phyloP scores from a whole-genome alignment of 1,140 invertebrate genomes.

The Eupristina koningsbergeri region DNA sequence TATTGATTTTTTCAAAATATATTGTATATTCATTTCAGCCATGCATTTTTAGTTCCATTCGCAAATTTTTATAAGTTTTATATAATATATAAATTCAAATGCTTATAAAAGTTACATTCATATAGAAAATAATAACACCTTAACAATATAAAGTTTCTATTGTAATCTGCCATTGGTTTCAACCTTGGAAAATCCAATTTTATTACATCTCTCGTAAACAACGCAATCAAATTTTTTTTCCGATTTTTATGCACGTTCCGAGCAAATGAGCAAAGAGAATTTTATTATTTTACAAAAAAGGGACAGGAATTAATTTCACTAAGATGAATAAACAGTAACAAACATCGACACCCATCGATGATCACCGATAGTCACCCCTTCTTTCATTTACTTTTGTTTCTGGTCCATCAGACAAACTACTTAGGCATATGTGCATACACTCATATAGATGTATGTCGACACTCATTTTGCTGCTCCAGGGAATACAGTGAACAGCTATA shows the following conservation, averaged over 20 bases:
- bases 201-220: too few species aligned
- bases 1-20: too few species aligned
- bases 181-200: too few species aligned
- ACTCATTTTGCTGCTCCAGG: constrained; percentile 3
- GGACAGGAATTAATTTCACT: not conserved
- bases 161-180: too few species aligned
- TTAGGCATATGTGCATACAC: not conserved
- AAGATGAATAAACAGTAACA: not conserved
- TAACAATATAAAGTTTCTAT: too few species aligned
- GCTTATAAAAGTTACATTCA: too few species aligned
- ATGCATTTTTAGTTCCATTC: too few species aligned
- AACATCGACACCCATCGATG: not conserved
- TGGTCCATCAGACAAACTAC: not conserved
- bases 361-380: not conserved
- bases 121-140: too few species aligned
- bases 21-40: too few species aligned
- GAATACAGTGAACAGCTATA: not conserved
- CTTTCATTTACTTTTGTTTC: not conserved
- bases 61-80: too few species aligned
- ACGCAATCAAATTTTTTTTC: not conserved
- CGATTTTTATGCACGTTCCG: constrained; percentile 5
- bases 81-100: too few species aligned
- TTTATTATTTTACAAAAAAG: not conserved
- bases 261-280: not conserved
- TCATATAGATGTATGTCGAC: constrained; percentile 19